These are phyloP conservation scores for Spinibarbus caldwelli DNA, from an alignment of 2,797 vertebrate genomes.

Conservation along the genomic window DNA sequence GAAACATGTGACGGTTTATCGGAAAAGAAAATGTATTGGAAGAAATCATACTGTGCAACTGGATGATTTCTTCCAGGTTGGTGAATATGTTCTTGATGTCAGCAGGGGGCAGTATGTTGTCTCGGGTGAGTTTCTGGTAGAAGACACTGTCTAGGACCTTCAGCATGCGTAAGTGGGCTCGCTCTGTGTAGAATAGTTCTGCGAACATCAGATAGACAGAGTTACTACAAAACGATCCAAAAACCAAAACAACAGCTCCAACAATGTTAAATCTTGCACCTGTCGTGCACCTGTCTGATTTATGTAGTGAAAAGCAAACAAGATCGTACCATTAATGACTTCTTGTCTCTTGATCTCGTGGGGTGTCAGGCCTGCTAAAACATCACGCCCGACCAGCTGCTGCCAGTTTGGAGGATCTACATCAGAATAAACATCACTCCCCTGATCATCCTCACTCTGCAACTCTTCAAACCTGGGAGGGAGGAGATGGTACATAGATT, in stretches of 20 bases:
- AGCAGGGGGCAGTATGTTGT: conserved; percentile 84
- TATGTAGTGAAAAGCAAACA: background rate
- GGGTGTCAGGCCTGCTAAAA: conserved; percentile 84
- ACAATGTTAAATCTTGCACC: conserved; percentile 1
- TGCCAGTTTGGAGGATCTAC: conserved; percentile 93
- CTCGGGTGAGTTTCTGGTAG: conserved; percentile 87
- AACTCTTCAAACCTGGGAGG: conserved; percentile 85
- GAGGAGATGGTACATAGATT: background rate
- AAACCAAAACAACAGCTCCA: background rate
- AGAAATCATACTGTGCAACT: conserved; percentile 84
- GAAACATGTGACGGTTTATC: background rate
- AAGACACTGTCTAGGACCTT: conserved; percentile 92
- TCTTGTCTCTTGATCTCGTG: conserved; percentile 95
- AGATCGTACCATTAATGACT: conserved; percentile 91
- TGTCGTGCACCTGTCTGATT: background rate
- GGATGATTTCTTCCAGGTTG: conserved; percentile 94
- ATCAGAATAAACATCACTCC: conserved; percentile 83
- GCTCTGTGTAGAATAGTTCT: conserved; percentile 95
- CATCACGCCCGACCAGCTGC: conserved; percentile 88
- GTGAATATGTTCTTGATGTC: conserved; percentile 91
- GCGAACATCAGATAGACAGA: background rate
- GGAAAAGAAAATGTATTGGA: background rate
- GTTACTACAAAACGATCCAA: background rate
- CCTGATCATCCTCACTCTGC: conserved; percentile 91
- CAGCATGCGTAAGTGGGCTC: conserved; percentile 89